These are phyloP conservation scores for Hapalemur alaotrensis DNA, from an alignment of 2,797 vertebrate species.

Conservation along the genomic window DNA sequence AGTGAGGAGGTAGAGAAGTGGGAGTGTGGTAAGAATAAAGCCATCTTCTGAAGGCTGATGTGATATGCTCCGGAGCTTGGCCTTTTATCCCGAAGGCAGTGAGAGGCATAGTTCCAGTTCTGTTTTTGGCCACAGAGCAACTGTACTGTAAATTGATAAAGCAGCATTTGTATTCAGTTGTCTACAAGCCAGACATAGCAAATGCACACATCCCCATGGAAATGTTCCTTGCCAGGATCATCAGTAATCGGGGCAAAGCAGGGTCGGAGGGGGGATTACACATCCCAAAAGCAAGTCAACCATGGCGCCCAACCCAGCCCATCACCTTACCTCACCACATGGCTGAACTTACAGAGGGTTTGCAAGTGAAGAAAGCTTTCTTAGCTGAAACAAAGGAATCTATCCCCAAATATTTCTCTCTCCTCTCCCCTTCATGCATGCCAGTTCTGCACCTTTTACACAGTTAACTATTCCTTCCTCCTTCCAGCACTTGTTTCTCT, in stretches of 20 bases:
- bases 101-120: constrained; percentile 50
- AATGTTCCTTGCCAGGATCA: constrained; percentile 39
- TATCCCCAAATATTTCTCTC: neutral
- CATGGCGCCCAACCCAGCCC: constrained; percentile 40
- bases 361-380: neutral
- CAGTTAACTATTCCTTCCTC: neutral
- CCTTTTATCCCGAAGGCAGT: constrained; percentile 32
- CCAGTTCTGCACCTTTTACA: neutral
- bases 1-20: neutral
- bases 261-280: constrained; percentile 23
- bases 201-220: constrained; percentile 57
- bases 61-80: neutral
- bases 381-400: neutral
- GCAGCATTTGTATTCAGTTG: constrained; percentile 59
- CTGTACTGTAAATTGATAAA: constrained; percentile 64
- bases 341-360: neutral
- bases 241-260: constrained; percentile 53
- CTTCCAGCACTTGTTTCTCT: neutral
- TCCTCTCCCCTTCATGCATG: neutral
- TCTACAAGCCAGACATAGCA: constrained; percentile 61
- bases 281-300: constrained; percentile 56
- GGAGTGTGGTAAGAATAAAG: neutral
- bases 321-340: constrained; percentile 55
- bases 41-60: neutral
- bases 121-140: constrained; percentile 36